These are phyloP conservation scores for Scaptomyza graminum DNA, from an alignment of 1,140 invertebrate genomes.

Conservation along the genomic window DNA sequence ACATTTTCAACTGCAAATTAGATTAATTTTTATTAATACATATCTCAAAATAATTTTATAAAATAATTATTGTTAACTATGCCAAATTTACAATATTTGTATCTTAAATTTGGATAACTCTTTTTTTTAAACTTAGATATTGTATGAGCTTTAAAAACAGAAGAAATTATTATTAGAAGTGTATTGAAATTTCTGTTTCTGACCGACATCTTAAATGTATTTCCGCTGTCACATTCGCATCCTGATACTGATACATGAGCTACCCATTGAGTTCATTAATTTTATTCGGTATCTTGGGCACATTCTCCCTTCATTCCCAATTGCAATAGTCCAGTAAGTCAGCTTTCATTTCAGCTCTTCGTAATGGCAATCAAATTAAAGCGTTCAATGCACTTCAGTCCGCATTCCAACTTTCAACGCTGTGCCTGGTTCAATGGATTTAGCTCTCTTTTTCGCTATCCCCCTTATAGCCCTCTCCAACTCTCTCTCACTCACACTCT, in stretches of 20 bases:
- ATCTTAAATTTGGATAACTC: too few relatives aligned
- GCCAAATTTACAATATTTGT: too few relatives aligned
- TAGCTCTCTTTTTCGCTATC: neutral
- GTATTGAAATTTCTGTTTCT: constrained; percentile 1
- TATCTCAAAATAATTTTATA: too few relatives aligned
- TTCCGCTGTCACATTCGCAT: constrained; percentile 29
- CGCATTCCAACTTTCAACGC: neutral
- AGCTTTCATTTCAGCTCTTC: constrained; percentile 35
- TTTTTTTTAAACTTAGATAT: too few relatives aligned
- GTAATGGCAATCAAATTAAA: constrained; percentile 64
- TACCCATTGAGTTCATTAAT: constrained; percentile 61
- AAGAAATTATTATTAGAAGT: neutral
- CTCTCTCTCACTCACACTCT: too few relatives aligned
- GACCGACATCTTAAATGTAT: constrained; percentile 37
- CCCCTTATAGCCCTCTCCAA: too few relatives aligned
- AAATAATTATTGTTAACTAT: too few relatives aligned
- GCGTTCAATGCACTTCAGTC: constrained; percentile 54
- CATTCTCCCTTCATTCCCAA: constrained; percentile 12
- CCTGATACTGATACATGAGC: neutral
- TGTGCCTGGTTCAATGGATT: constrained; percentile 21
- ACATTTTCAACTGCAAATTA: too few relatives aligned
- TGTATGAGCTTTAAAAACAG: too few relatives aligned
- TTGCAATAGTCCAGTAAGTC: constrained; percentile 31
- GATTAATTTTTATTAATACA: too few relatives aligned
- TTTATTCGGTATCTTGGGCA: constrained; percentile 51